phyloP scores from a whole-genome alignment of 1,140 invertebrate genomes.

The Zaprionus ghesquierei region DNA sequence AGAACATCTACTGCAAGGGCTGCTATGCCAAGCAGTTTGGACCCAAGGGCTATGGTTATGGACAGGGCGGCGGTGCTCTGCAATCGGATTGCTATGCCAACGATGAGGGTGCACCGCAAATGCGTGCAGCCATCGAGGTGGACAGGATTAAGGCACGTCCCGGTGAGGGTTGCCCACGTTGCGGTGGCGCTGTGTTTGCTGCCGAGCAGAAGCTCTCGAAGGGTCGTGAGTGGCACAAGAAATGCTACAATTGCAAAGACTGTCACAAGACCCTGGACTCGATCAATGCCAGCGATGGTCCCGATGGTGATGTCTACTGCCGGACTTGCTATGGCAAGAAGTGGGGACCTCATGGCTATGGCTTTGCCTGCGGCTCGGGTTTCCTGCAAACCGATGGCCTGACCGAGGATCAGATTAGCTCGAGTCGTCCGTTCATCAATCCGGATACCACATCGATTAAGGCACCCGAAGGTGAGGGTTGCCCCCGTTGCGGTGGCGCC shows the following conservation, averaged over 20 bases:
- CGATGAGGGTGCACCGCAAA: slow-evolving; percentile 71
- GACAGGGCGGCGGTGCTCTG: slow-evolving; percentile 94
- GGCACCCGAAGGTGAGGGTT: slow-evolving; percentile 93
- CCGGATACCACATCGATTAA: slow-evolving; percentile 94
- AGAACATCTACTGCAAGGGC: slow-evolving; percentile 98
- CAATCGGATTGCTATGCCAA: slow-evolving; percentile 87
- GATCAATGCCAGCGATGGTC: slow-evolving; percentile 95
- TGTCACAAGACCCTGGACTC: slow-evolving; percentile 96
- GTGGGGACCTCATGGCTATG: slow-evolving; percentile 97
- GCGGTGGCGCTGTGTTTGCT: slow-evolving; percentile 94
- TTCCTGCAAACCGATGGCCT: slow-evolving; percentile 95
- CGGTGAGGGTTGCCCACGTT: slow-evolving; percentile 94
- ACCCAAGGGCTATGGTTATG: slow-evolving; percentile 96
- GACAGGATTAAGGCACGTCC: slow-evolving; percentile 90
- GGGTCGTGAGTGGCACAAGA: slow-evolving; percentile 97
- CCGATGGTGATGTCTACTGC: slow-evolving; percentile 94
- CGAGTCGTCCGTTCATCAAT: slow-evolving; percentile 89
- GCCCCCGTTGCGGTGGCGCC: slow-evolving; percentile 94
- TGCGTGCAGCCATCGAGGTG: slow-evolving; percentile 89
- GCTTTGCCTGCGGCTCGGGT: slow-evolving; percentile 96
- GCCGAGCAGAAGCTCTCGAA: slow-evolving; percentile 95
- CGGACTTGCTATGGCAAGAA: slow-evolving; percentile 87
- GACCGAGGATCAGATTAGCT: slow-evolving; percentile 91
- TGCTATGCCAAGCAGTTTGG: slow-evolving; percentile 97
- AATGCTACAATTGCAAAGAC: slow-evolving; percentile 98